A percentile compares a stretch with the other conserved stretches of the same genome.
These are phyloP conservation scores for Scleropages formosus DNA, from an alignment of 2,797 vertebrate species.

Conservation along the genomic window DNA sequence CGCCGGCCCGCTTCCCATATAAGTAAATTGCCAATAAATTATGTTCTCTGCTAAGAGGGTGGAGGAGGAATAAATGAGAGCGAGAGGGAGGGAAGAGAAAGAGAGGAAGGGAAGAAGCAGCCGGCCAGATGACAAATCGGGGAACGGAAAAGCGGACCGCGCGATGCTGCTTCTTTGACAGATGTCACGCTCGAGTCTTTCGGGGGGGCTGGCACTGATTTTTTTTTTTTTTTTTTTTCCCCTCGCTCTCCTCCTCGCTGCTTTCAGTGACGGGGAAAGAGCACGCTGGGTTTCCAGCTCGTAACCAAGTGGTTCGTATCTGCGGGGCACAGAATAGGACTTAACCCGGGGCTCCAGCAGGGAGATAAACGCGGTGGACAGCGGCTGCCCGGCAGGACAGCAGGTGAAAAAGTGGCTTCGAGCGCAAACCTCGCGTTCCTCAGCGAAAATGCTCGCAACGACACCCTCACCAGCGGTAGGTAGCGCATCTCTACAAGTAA, in stretches of 20 bases:
- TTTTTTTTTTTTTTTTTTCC: too few relatives aligned
- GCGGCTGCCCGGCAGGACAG: too few relatives aligned
- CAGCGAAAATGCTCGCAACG: too few relatives aligned
- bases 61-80: constrained; percentile 28
- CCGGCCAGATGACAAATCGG: constrained; percentile 47
- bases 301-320: constrained; percentile 23
- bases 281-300: constrained; percentile 43
- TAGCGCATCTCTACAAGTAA: too few relatives aligned
- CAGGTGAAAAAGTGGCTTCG: too few relatives aligned
- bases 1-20: constrained; percentile 52
- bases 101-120: too few relatives aligned
- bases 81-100: constrained; percentile 26
- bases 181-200: constrained; percentile 20
- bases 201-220: constrained; percentile 11
- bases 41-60: constrained; percentile 40
- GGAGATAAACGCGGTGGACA: too few relatives aligned
- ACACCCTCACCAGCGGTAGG: too few relatives aligned
- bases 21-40: constrained; percentile 63
- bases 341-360: too few relatives aligned
- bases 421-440: constrained; percentile 43
- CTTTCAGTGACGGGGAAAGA: not conserved
- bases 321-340: too few relatives aligned
- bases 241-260: too few relatives aligned
- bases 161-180: constrained; percentile 24
- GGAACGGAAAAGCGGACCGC: constrained; percentile 52